Evolutionary conservation across 2,113 vertebrate species (phyloP).

Genomic region (Nothobranchius kuhntae): DNA sequence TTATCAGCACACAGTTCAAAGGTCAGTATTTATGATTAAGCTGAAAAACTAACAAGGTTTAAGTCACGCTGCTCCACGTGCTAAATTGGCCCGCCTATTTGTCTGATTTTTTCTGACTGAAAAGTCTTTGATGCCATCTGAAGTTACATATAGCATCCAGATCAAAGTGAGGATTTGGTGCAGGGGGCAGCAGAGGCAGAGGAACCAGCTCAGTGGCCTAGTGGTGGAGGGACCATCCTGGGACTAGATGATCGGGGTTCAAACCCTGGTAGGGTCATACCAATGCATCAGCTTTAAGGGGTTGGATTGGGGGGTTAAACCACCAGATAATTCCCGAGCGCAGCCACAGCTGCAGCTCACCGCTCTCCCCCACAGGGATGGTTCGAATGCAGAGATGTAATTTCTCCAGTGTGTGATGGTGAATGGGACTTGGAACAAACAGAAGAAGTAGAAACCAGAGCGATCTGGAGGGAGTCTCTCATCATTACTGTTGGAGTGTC

Average conservation of each 20-base stretch:
- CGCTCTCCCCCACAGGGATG: too few relatives aligned
- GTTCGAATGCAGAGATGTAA: too few relatives aligned
- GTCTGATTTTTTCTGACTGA: too few relatives aligned
- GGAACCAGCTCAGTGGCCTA: neutral
- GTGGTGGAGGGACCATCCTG: too few relatives aligned
- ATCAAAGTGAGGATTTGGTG: constrained; percentile 10
- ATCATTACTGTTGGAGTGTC: constrained; percentile 66
- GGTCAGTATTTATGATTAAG: neutral
- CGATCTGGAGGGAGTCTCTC: constrained; percentile 57
- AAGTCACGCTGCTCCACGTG: neutral
- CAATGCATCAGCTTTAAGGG: too few relatives aligned
- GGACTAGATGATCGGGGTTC: too few relatives aligned
- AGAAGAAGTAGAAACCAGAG: constrained; percentile 20
- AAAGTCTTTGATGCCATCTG: neutral
- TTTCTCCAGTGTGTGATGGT: too few relatives aligned
- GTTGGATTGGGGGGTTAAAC: too few relatives aligned
- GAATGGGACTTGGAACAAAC: neutral
- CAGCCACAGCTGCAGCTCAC: too few relatives aligned
- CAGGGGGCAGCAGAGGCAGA: constrained; percentile 22
- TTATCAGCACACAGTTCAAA: neutral
- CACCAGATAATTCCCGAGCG: too few relatives aligned
- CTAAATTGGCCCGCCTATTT: neutral
- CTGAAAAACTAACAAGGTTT: neutral
- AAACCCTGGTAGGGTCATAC: too few relatives aligned
- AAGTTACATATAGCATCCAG: neutral